Percentiles rank a stretch among this genome's conserved stretches.
phyloP scores from a whole-genome alignment of 2,113 vertebrate genomes.

The Apteryx mantelli region DNA sequence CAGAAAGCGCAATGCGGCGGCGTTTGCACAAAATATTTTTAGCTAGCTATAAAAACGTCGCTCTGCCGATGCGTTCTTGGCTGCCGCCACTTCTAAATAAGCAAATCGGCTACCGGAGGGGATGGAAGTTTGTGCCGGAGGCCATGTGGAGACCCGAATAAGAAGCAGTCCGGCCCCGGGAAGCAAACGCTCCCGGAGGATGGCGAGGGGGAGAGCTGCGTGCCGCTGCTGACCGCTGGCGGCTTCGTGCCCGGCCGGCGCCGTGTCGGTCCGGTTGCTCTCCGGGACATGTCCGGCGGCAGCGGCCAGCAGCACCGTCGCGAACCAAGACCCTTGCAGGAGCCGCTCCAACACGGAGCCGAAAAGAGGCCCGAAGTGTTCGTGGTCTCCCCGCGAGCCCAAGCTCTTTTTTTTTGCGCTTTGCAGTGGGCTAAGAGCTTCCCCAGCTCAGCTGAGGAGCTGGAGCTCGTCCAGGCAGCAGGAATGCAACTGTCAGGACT shows the following conservation, averaged over 20 bases:
- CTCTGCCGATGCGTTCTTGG: fast-evolving
- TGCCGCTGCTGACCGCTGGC: neutral
- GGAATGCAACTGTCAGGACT: fast-evolving
- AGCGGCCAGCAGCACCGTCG: neutral
- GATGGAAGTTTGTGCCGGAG: neutral
- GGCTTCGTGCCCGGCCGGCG: too few species aligned
- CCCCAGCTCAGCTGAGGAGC: neutral
- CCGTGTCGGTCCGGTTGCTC: neutral
- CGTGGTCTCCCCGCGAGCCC: too few species aligned
- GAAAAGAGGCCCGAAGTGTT: neutral
- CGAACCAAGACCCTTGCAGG: too few species aligned
- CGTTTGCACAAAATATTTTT: neutral
- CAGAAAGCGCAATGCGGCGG: neutral
- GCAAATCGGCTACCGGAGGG: neutral
- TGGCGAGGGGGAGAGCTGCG: fast-evolving
- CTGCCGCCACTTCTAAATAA: neutral
- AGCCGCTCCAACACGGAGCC: neutral
- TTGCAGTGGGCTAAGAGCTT: neutral
- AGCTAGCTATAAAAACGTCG: neutral
- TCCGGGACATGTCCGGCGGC: fast-evolving
- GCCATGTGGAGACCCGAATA: neutral
- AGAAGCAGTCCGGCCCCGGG: neutral
- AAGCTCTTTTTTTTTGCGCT: neutral
- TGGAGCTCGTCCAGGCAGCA: neutral
- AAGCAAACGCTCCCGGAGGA: neutral